phyloP scores from a whole-genome alignment of 92 coral and sea anemone genomes.

The Epizoanthus fatuus region DNA sequence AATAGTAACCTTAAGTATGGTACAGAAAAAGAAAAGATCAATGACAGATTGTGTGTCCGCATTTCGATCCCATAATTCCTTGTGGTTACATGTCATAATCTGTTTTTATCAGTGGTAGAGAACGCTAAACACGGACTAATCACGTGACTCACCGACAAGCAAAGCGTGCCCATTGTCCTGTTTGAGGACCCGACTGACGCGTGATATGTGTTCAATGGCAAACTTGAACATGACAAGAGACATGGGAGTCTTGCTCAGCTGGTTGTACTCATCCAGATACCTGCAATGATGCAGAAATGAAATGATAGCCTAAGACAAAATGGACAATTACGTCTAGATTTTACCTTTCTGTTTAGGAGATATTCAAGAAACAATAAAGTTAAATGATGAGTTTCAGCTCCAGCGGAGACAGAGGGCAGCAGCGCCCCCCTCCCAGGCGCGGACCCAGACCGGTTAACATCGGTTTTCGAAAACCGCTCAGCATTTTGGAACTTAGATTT shows the following conservation, averaged over 20 bases:
- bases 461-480: too few relatives aligned
- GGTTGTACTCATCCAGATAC: constrained; percentile 96
- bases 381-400: too few relatives aligned
- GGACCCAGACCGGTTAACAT: too few relatives aligned
- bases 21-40: not conserved
- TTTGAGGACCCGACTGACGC: constrained; percentile 95
- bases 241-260: constrained; percentile 99
- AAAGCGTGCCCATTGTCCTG: constrained; percentile 98
- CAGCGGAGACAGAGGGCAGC: too few relatives aligned
- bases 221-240: constrained; percentile 99
- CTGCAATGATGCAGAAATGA: constrained; percentile 34
- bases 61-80: too few relatives aligned
- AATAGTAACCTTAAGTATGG: too few relatives aligned
- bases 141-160: constrained; percentile 87
- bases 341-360: not conserved
- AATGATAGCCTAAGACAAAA: not conserved
- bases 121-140: not conserved
- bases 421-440: too few relatives aligned
- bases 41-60: not conserved
- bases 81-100: constrained; percentile 1
- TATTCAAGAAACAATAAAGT: not conserved
- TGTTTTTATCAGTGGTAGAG: constrained; percentile 7
- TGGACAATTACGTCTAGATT: not conserved
- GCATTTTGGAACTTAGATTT: too few relatives aligned
- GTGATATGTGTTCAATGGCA: constrained; percentile 99